Conservation (phyloP, 2,888 invertebrate genomes). For the Lycaena phlaeas region DNA sequence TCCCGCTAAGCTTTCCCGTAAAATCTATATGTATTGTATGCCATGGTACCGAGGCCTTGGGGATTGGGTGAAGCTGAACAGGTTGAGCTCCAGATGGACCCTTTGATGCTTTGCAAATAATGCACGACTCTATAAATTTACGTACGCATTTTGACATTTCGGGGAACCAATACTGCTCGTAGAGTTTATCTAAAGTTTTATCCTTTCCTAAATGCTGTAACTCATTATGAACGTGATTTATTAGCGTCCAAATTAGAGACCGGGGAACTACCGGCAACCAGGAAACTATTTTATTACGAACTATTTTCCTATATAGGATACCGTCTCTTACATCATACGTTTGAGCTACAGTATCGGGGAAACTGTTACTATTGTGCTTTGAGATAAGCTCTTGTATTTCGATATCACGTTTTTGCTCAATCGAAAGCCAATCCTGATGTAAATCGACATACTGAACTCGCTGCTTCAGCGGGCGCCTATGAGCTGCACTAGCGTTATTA, state of each 20-base stretch:
- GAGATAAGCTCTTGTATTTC: no score
- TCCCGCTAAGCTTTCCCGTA: conserved; percentile 2
- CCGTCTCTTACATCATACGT: no score
- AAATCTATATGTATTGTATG: conserved; percentile 4
- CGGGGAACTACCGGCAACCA: conserved; percentile 15
- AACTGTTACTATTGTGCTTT: no score
- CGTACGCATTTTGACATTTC: conserved; percentile 13
- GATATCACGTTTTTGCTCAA: no score
- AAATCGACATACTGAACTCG: no score
- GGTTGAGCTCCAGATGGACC: conserved; percentile 6
- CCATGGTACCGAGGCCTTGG: neutral
- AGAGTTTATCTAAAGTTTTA: conserved; percentile 14
- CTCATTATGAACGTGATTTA: conserved; percentile 14
- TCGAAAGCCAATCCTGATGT: no score
- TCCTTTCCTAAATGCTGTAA: conserved; percentile 14
- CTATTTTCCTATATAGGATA: no score
- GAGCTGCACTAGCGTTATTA: no score
- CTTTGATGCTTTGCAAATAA: conserved; percentile 12
- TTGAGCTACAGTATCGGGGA: no score
- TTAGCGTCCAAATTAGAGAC: conserved; percentile 15
- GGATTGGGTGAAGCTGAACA: neutral
- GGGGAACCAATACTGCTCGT: conserved; percentile 19
- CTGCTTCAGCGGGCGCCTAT: no score
- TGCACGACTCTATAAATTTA: conserved; percentile 15
- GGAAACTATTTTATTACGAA: neutral